Percentiles rank a stretch among this genome's conserved stretches.
phyloP scores from a whole-genome alignment of 1,140 invertebrate species.

The Drosophila kurseongensis region DNA sequence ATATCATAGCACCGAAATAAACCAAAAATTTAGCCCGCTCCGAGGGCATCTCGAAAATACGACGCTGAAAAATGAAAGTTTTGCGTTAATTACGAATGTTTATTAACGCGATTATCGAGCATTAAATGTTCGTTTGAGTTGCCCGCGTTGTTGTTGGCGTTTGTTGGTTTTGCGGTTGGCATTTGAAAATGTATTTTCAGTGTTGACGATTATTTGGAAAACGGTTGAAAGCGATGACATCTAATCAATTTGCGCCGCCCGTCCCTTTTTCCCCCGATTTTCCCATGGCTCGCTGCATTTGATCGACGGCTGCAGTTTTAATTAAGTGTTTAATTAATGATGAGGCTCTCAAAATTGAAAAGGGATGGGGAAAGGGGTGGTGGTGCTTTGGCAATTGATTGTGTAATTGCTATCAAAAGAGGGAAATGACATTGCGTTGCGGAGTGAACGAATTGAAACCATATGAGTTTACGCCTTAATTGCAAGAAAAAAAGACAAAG shows the following conservation, averaged over 20 bases:
- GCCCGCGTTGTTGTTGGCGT: slow-evolving; percentile 20
- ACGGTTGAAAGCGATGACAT: slow-evolving; percentile 53
- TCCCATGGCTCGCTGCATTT: slow-evolving; percentile 39
- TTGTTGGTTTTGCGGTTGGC: slow-evolving; percentile 39
- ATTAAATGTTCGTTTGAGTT: slow-evolving; percentile 28
- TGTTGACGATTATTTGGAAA: slow-evolving; percentile 41
- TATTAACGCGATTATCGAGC: slow-evolving; percentile 55
- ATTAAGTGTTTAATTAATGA: slow-evolving; percentile 65
- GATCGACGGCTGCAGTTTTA: slow-evolving; percentile 51
- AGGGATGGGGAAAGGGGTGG: slow-evolving; percentile 7
- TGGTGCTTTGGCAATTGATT: slow-evolving; percentile 20
- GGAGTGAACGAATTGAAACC: background rate
- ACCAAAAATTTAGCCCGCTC: background rate
- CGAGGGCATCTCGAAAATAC: slow-evolving; percentile 20
- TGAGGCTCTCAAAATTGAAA: slow-evolving; percentile 29
- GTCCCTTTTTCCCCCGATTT: background rate
- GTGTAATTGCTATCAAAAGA: slow-evolving; percentile 35
- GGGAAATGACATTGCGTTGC: slow-evolving; percentile 10
- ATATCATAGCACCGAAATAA: background rate
- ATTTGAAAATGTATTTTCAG: slow-evolving; percentile 40
- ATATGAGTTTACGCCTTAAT: slow-evolving; percentile 22
- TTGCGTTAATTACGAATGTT: slow-evolving; percentile 50
- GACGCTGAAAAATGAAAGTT: slow-evolving; percentile 43
- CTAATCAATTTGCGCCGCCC: slow-evolving; percentile 50
- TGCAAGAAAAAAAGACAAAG: slow-evolving; percentile 11